These are phyloP conservation scores for Nannoperca obscura DNA, from an alignment of 2,797 vertebrate species.

Conservation along the genomic window DNA sequence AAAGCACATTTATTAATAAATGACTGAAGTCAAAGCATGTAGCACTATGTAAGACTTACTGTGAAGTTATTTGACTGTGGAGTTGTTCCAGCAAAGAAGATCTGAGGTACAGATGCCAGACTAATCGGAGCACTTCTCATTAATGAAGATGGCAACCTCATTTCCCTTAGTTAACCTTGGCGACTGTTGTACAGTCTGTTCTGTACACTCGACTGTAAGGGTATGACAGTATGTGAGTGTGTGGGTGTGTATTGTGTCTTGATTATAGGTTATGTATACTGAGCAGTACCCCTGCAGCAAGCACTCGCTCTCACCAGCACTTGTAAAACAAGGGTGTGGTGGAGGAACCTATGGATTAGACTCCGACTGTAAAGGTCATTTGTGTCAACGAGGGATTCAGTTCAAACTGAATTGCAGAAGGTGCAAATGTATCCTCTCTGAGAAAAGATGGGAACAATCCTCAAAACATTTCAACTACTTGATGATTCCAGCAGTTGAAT, in stretches of 20 bases:
- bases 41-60: neutral
- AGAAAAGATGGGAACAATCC: conserved; percentile 7
- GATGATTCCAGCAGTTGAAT: conserved; percentile 43
- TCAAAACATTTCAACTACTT: neutral
- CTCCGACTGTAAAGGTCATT: neutral
- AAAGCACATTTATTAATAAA: conserved; percentile 24
- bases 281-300: conserved; percentile 48
- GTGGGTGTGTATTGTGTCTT: conserved; percentile 23
- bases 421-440: neutral
- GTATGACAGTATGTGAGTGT: conserved; percentile 14
- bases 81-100: conserved; percentile 17
- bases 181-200: conserved; percentile 55
- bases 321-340: conserved; percentile 59
- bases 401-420: conserved; percentile 4
- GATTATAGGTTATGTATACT: conserved; percentile 29
- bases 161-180: conserved; percentile 74
- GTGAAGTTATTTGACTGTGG: conserved; percentile 4
- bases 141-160: conserved; percentile 67
- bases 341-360: conserved; percentile 5
- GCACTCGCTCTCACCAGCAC: conserved; percentile 42
- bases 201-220: conserved; percentile 33
- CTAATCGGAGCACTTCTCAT: conserved; percentile 63
- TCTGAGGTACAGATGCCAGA: conserved; percentile 10
- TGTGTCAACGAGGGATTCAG: neutral
- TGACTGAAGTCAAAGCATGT: neutral